A percentile compares a stretch with the other conserved stretches of the same genome.
phyloP scores from a whole-genome alignment of 64 coral and sea anemone genomes.

The Montipora capricornis region DNA sequence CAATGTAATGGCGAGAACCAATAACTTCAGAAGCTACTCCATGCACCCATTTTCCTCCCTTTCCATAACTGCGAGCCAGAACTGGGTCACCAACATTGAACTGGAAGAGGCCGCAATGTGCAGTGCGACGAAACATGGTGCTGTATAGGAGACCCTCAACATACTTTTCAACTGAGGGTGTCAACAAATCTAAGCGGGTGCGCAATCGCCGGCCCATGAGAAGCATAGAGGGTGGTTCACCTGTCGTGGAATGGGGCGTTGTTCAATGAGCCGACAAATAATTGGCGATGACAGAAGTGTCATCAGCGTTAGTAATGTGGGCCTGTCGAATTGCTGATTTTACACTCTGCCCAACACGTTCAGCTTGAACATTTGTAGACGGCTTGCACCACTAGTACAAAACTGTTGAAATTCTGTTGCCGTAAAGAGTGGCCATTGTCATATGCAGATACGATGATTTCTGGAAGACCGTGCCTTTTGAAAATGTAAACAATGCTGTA shows the following conservation, averaged over 20 bases:
- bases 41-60: background rate
- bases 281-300: slow-evolving; percentile 9
- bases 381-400: slow-evolving; percentile 26
- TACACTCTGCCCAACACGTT: slow-evolving; percentile 58
- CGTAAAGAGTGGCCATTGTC: background rate
- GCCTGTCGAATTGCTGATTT: background rate
- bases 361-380: slow-evolving; percentile 57
- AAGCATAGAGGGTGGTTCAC: slow-evolving; percentile 18
- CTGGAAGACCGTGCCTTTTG: background rate
- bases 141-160: slow-evolving; percentile 50
- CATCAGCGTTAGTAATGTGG: slow-evolving; percentile 34
- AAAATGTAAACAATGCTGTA: slow-evolving; percentile 45
- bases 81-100: slow-evolving; percentile 44
- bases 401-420: slow-evolving; percentile 65
- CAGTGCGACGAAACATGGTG: slow-evolving; percentile 29
- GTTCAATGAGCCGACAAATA: slow-evolving; percentile 9
- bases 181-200: too few relatives aligned
- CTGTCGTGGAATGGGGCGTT: slow-evolving; percentile 51
- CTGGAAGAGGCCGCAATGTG: slow-evolving; percentile 26
- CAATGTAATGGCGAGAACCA: background rate
- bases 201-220: background rate
- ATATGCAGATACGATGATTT: slow-evolving; percentile 11
- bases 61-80: too few relatives aligned
- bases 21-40: slow-evolving; percentile 46
- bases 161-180: too few relatives aligned